Base-by-base conservation (phyloP, 2,113 vertebrate genomes). In the Tachysurus vachellii region DNA sequence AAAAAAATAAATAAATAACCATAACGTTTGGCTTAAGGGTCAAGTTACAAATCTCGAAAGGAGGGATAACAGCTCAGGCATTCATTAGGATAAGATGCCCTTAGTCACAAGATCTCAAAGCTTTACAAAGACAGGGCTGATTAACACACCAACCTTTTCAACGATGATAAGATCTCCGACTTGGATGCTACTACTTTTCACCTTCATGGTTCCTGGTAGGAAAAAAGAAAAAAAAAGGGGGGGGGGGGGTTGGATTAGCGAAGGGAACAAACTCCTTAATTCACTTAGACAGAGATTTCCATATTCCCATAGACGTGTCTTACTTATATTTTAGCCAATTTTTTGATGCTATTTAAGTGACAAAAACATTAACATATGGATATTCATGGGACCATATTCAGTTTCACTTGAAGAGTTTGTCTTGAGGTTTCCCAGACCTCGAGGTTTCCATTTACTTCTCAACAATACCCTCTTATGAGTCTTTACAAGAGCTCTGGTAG, bases 101-200 rank as follows among this genome's bases (percentile, higher is more conserved):
- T 89, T 82, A 73, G 11, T 77, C 86, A 83, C 50, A 80, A 71
- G 84, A 76, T 61, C 87, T 86, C 85, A 54, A 84, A 81, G 5
- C 57, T 80, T 75, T 44, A 88, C 89, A 84, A 90, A 66, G 85
- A 70, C 81, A 16, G 85, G 82, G 76, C 42, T 84, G 57, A 84
- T 88, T 82, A 87, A 83, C 83, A 88, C 86, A 89, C 89, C 86
- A 94, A 99, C 98, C 98, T 99, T 99, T 86, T 99, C 98, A 16
- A 99, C 97, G n/a, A 99, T 96, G 92, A 99, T 97, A 21, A 99
- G 97, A 81, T 99, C 98, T 14, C 98, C 98, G 1, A 99, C 98
- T 94, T 99, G 98, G 91, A 99, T 99, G 31, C 92, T 95, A 19
- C 97, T 97, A 90, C 98, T 99, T 94, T 99, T 99, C 91, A 99